Evolutionary conservation across 2,113 vertebrate species (phyloP).

Genomic region (Menidia beryllina): DNA sequence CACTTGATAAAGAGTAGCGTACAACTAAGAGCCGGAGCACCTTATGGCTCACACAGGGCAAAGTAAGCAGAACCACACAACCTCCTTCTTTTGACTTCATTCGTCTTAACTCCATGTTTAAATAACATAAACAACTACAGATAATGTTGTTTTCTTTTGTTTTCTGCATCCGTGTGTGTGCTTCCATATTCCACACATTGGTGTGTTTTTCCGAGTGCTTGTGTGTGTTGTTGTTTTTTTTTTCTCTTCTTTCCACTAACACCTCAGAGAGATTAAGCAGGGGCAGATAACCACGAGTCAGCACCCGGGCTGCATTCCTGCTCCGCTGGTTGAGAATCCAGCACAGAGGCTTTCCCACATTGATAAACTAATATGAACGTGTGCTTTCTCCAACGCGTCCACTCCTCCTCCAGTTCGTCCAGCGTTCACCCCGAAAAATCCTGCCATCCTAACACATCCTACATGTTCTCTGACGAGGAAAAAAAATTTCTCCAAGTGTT

Average conservation of each 20-base stretch:
- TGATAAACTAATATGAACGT: slow-evolving; percentile 70
- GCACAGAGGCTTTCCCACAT: slow-evolving; percentile 75
- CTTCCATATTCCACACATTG: not conserved
- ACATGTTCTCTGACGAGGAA: too few relatives aligned
- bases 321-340: slow-evolving; percentile 70
- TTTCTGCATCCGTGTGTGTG: not conserved
- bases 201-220: slow-evolving; percentile 29
- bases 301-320: slow-evolving; percentile 65
- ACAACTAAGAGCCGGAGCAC: slow-evolving; percentile 25
- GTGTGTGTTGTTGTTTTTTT: slow-evolving; percentile 28
- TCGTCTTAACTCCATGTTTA: not conserved
- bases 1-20: slow-evolving; percentile 1
- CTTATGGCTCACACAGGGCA: not conserved
- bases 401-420: slow-evolving; percentile 10
- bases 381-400: slow-evolving; percentile 8
- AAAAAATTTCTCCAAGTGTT: too few relatives aligned
- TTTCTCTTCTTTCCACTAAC: slow-evolving; percentile 67
- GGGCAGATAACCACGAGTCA: slow-evolving; percentile 70
- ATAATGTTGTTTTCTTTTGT: not conserved
- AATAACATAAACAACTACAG: slow-evolving; percentile 8
- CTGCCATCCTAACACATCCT: too few relatives aligned
- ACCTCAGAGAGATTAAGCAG: slow-evolving; percentile 60
- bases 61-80: not conserved
- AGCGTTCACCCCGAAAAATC: slow-evolving; percentile 2
- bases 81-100: slow-evolving; percentile 12